Base-by-base conservation (phyloP, 2,888 invertebrate genomes). In the Formica aserva region DNA sequence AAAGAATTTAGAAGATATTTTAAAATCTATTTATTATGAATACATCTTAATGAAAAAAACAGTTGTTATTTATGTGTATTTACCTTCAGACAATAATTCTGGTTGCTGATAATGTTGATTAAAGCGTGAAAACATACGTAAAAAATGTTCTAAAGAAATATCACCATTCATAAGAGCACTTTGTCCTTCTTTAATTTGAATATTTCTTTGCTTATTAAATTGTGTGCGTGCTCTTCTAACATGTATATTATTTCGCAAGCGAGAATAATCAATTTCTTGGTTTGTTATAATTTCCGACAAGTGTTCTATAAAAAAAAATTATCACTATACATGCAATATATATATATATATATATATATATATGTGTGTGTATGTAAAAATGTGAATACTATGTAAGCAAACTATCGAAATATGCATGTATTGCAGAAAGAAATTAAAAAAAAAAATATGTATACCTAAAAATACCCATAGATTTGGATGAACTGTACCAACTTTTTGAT, bases 221-320 rank as follows among this genome's bases (percentile, higher is more conserved):
- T 11, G 63, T 38, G 63, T 22, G 35, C 35, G 63, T 35, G 35
- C 0, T n/a, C 63, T n/a, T 22, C 35, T 63, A 35, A 63, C 22
- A 65, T 13, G n/a, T 38, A 38, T 6, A 41, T 65, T 65, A 65
- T 65, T 38, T 65, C 6, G 38, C 22, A 65, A 65, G 15, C 38
- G 38, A 38, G 38, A 38, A 65, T 38, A 41, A 65, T 65, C 38
- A 38, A 65, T 38, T 13, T 65, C 38, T 65, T 38, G 63, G 1
- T 15, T 38, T 26, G 13, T 41, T 26, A 38, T 41, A 22, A 65
- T 65, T 35, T 65, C 63, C 22, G 63, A 63, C 35, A 63, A 35
- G 6, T 65, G 63, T 65, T 65, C 63, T 65, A 13, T 22, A 22
- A 65, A 65, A 65, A 32, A 65, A 35, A 35, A 11, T 63, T 9